Percentiles rank a stretch among this genome's conserved stretches.
Evolutionary conservation across 2,113 vertebrate genomes (phyloP).

Genomic region (Pygoscelis adeliae): DNA sequence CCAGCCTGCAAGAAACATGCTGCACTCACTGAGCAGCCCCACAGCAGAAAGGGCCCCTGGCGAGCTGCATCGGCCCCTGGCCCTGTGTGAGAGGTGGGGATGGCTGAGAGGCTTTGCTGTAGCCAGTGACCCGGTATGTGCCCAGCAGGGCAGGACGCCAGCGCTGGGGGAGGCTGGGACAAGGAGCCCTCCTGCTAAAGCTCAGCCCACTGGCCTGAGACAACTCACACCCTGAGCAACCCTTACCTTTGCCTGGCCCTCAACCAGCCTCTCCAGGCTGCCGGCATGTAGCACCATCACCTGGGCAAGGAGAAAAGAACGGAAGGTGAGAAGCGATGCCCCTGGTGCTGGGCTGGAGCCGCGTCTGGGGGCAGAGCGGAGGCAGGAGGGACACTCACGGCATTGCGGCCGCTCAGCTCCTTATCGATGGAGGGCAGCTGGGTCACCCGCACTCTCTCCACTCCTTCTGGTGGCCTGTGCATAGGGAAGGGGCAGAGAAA

Average conservation of each 20-base stretch:
- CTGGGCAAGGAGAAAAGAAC: neutral
- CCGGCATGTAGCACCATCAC: rapidly evolving
- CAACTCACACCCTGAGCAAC: neutral
- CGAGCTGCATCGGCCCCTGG: neutral
- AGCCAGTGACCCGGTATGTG: no score
- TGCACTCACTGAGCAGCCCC: neutral
- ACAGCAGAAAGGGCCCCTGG: neutral
- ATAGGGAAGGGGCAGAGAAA: neutral
- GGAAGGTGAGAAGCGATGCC: neutral
- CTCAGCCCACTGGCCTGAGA: no score
- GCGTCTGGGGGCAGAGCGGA: neutral
- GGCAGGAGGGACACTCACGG: neutral
- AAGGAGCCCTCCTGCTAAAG: no score
- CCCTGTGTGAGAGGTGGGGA: neutral
- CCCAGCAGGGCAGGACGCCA: no score
- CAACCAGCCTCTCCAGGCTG: neutral
- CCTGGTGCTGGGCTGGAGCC: neutral
- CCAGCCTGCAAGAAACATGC: neutral
- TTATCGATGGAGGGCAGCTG: neutral
- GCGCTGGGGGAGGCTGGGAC: no score
- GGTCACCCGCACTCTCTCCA: neutral
- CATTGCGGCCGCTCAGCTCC: neutral
- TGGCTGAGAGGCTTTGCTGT: neutral
- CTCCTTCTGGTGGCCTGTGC: neutral
- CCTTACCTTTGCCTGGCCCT: neutral